Evolutionary conservation across 2,888 invertebrate species (phyloP).

Genomic region (Spisula solida): DNA sequence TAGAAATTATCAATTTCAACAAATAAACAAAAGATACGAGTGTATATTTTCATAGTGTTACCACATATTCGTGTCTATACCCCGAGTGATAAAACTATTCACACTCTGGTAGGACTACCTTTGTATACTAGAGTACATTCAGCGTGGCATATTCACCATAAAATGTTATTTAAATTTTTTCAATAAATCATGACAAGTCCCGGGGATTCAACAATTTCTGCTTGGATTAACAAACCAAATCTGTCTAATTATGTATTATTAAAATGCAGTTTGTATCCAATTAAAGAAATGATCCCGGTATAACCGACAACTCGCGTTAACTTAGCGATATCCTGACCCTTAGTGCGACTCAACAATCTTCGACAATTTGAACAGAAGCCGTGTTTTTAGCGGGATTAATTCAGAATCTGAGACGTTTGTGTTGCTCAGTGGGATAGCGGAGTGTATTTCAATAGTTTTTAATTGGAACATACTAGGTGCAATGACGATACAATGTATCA

Average conservation of each 20-base stretch:
- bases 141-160: neutral
- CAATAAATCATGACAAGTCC: slow-evolving; percentile 41
- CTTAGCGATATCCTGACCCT: slow-evolving; percentile 48
- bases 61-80: neutral
- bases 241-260: slow-evolving; percentile 53
- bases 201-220: slow-evolving; percentile 40
- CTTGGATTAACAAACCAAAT: slow-evolving; percentile 38
- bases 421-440: slow-evolving; percentile 43
- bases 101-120: neutral
- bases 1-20: neutral
- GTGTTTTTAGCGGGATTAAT: slow-evolving; percentile 52
- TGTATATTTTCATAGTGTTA: neutral
- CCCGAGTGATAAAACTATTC: neutral
- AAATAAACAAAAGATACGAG: neutral
- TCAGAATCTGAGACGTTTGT: slow-evolving; percentile 44
- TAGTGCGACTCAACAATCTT: slow-evolving; percentile 43
- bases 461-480: slow-evolving; percentile 69
- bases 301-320: slow-evolving; percentile 14
- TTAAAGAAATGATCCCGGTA: slow-evolving; percentile 41
- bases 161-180: slow-evolving; percentile 26
- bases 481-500: slow-evolving; percentile 45
- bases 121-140: slow-evolving; percentile 22
- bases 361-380: slow-evolving; percentile 54
- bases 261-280: slow-evolving; percentile 58
- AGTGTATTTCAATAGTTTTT: slow-evolving; percentile 65